phyloP scores from a whole-genome alignment of 2,888 invertebrate species.

The Stenchaetothrips biformis region DNA sequence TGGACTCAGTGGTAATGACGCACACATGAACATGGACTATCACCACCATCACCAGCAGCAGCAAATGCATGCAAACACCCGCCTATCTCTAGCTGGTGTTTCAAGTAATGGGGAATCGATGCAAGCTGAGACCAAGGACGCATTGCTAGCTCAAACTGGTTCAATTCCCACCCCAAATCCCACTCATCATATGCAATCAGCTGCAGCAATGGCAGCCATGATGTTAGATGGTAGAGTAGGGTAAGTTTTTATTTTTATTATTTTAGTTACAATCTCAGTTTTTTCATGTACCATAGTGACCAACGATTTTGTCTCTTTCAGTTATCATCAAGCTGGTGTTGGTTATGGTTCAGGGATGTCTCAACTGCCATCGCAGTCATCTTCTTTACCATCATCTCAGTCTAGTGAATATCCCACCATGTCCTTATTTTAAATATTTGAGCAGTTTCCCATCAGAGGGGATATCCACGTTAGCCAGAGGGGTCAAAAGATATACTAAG shows the following conservation, averaged over 20 bases:
- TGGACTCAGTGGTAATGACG: background rate
- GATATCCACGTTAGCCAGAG: no score
- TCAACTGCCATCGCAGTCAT: background rate
- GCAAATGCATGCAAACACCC: background rate
- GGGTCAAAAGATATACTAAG: no score
- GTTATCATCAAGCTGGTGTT: constrained; percentile 26
- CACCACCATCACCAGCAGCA: constrained; percentile 30
- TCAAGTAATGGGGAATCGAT: background rate
- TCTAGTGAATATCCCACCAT: constrained; percentile 29
- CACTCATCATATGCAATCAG: constrained; percentile 42
- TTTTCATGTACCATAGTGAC: background rate
- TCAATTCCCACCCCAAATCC: background rate
- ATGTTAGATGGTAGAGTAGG: constrained; percentile 45
- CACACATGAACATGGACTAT: background rate
- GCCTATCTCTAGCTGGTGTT: background rate
- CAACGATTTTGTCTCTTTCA: background rate
- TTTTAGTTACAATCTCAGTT: constrained; percentile 21
- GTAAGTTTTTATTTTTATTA: background rate
- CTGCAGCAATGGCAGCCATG: constrained; percentile 47
- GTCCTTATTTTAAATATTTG: constrained; percentile 28
- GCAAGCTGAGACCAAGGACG: constrained; percentile 26
- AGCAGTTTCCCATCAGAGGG: no score
- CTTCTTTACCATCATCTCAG: constrained; percentile 17
- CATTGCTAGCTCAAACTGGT: constrained; percentile 7
- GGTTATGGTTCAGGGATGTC: constrained; percentile 26